A percentile compares a stretch with the other conserved stretches of the same genome.
These are phyloP conservation scores for Coregonus suidteri DNA, from an alignment of 2,797 vertebrate species.

Conservation along the genomic window DNA sequence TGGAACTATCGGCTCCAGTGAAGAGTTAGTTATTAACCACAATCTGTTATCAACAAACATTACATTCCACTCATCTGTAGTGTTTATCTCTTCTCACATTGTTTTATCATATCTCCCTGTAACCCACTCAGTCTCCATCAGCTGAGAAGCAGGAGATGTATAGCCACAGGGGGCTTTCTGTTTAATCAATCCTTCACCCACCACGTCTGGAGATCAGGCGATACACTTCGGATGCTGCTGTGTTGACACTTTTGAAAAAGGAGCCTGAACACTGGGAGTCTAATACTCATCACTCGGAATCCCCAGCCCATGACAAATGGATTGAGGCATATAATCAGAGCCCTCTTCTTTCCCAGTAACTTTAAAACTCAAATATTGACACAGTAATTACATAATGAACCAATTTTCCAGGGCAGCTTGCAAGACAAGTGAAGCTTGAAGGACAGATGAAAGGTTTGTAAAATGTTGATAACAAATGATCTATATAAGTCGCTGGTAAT, in stretches of 20 bases:
- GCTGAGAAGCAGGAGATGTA: background rate
- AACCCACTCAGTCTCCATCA: conserved; percentile 5
- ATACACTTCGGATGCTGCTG: background rate
- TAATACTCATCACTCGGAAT: background rate
- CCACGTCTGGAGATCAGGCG: background rate
- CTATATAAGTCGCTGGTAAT: conserved; percentile 26
- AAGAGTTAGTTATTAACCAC: background rate
- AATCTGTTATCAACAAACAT: background rate
- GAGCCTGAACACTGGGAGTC: background rate
- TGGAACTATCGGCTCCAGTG: background rate
- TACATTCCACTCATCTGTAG: background rate
- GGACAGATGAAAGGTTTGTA: conserved; percentile 29
- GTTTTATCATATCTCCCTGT: background rate
- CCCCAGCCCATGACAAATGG: conserved; percentile 36
- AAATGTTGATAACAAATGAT: conserved; percentile 5
- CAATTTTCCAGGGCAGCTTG: conserved; percentile 10
- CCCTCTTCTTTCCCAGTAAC: conserved; percentile 33
- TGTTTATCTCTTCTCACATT: background rate
- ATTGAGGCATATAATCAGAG: conserved; percentile 46
- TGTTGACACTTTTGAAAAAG: conserved; percentile 1
- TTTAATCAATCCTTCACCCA: conserved; percentile 6
- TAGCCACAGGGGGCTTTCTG: conserved; percentile 2
- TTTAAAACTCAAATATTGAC: conserved; percentile 28
- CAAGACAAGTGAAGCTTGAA: conserved; percentile 33
- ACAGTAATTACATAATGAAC: conserved; percentile 51